Evolutionary conservation across 2,888 invertebrate species (phyloP), one percentile per base, ranked within the genome.

Genomic region (Leptogaster cylindrica): DNA sequence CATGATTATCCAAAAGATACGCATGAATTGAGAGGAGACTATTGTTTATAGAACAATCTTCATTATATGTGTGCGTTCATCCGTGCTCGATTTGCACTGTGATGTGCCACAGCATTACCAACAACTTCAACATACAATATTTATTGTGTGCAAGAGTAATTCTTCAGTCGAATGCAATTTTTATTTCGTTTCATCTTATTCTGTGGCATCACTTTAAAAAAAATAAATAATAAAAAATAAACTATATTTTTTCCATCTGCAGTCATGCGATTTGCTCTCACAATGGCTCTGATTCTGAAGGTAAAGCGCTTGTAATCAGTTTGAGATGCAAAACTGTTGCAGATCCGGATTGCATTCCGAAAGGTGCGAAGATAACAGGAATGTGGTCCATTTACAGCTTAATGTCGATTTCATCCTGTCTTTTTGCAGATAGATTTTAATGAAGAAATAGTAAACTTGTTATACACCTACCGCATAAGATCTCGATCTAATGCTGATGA

Each of bases 1-100:
- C 55, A 55, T 55, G 55, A 36, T 55, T 55, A 55, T 33, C 23
- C 31, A 20, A 55, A 39, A 55, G 55, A 28, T 39, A 55, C 55
- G 55, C 55, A 55, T 55, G 55, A 55, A 36, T 55, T 55, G 55
- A 18, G 55, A 39, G 39, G 46, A 20, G 23, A 12, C 36, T 55
- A 55, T 55, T 55, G 55, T 55, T 55, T 55, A 36, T 5, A 55
- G 55, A 55, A 55, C 55, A 55, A 55, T 55, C 36, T 20, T 55
- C 55, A 55, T 55, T 55, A 55, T 55, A 36, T 23, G 16, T 39
- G 55, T 33, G 36, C 55, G 36, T 36, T 55, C 36, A 55, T 20
- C 55, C 55, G 36, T 55, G 55, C 23, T 36, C 10, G 55, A 36
- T 36, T 36, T 55, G 55, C 55, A 55, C 55, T 55, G 20, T 14